Conservation (phyloP, 37 sponge, comb jelly and placozoan genomes). For the Halichondria panicea region DNA sequence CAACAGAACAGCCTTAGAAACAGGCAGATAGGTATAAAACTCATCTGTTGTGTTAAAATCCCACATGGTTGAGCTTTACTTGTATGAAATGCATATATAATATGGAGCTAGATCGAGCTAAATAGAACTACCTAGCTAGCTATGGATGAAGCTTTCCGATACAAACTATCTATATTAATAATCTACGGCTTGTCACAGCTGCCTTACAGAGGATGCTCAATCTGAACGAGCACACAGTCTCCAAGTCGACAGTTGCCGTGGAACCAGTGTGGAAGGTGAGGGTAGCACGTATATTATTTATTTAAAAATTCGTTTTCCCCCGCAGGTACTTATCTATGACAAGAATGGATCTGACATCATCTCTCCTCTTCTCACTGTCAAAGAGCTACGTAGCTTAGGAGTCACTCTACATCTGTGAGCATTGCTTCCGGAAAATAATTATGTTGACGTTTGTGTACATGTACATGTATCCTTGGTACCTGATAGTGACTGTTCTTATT, state of each 20-base stretch:
- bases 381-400: constrained; percentile 84
- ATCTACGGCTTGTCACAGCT: constrained; percentile 26
- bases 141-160: not conserved
- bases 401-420: constrained; percentile 94
- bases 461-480: too few species aligned
- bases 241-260: constrained; percentile 24
- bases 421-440: not conserved
- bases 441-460: too few species aligned
- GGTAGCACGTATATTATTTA: not conserved
- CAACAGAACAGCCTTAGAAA: constrained; percentile 58
- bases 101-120: too few species aligned
- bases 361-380: constrained; percentile 93
- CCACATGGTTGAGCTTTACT: not conserved
- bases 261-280: constrained; percentile 83
- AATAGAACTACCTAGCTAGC: not conserved
- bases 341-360: constrained; percentile 96
- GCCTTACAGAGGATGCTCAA: constrained; percentile 79
- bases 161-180: not conserved
- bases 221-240: constrained; percentile 48
- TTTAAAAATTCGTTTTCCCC: not conserved
- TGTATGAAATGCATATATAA: too few species aligned
- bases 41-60: not conserved
- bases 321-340: constrained; percentile 92
- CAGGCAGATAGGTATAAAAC: constrained; percentile 38
- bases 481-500: too few species aligned